These are phyloP conservation scores for Linepithema humile DNA, from an alignment of 1,140 invertebrate genomes.

Conservation along the genomic window DNA sequence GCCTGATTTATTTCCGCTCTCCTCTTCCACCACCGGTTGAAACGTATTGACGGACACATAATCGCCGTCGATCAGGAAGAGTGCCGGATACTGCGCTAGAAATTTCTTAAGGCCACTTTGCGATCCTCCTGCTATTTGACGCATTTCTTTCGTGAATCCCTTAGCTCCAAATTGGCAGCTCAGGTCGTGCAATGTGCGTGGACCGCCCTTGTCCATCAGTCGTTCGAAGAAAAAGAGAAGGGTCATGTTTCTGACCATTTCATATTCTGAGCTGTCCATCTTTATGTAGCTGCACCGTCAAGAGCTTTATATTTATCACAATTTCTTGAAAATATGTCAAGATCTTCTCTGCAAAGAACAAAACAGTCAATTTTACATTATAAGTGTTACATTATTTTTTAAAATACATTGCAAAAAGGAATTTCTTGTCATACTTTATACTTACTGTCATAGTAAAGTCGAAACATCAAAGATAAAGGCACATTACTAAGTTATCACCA, in stretches of 20 bases:
- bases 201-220: conserved; percentile 96
- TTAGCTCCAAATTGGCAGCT: conserved; percentile 98
- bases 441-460: conserved; percentile 58
- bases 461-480: conserved; percentile 50
- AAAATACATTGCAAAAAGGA: too few species aligned
- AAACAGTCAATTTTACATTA: neutral
- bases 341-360: conserved; percentile 36
- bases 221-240: conserved; percentile 98
- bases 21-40: conserved; percentile 84
- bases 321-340: conserved; percentile 56
- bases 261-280: conserved; percentile 97
- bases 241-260: conserved; percentile 96
- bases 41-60: conserved; percentile 95
- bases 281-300: conserved; percentile 60
- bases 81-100: conserved; percentile 94
- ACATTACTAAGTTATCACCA: conserved; percentile 56
- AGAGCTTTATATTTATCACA: conserved; percentile 46
- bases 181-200: conserved; percentile 96
- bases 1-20: conserved; percentile 83
- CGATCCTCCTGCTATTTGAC: conserved; percentile 96
- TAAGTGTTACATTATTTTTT: neutral
- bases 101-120: conserved; percentile 97
- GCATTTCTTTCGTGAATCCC: conserved; percentile 97
- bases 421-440: neutral
- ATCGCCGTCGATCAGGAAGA: conserved; percentile 96